Evolutionary conservation across 2,888 invertebrate species (phyloP).

Genomic region (Elaeidobius kamerunicus): DNA sequence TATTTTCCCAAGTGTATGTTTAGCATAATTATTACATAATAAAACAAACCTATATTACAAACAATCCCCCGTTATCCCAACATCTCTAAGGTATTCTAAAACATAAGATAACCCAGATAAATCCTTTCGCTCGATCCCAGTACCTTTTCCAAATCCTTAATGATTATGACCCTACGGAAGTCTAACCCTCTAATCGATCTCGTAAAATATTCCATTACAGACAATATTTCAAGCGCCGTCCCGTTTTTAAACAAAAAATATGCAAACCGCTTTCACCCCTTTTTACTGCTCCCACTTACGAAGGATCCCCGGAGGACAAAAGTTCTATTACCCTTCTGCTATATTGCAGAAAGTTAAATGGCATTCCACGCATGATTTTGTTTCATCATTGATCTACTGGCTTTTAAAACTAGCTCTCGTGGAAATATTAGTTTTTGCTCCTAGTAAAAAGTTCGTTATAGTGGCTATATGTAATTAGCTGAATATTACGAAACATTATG

Average conservation of each 20-base stretch:
- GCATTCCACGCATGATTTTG: slow-evolving; percentile 18
- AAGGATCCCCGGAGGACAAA: slow-evolving; percentile 17
- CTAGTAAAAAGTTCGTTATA: slow-evolving; percentile 4
- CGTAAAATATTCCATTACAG: slow-evolving; percentile 20
- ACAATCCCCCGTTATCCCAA: too few relatives aligned
- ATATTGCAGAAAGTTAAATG: slow-evolving; percentile 19
- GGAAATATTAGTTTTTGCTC: slow-evolving; percentile 5
- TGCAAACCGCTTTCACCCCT: slow-evolving; percentile 17
- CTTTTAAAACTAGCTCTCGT: slow-evolving; percentile 2
- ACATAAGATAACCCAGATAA: too few relatives aligned
- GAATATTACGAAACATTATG: too few relatives aligned
- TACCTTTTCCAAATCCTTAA: too few relatives aligned
- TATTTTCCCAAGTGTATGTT: too few relatives aligned
- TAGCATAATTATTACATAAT: too few relatives aligned
- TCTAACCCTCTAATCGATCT: not conserved
- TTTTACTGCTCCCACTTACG: slow-evolving; percentile 17
- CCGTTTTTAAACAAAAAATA: slow-evolving; percentile 19
- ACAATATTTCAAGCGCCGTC: slow-evolving; percentile 5
- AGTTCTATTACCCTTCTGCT: slow-evolving; percentile 15
- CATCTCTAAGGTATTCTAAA: too few relatives aligned
- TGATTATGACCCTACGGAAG: not conserved
- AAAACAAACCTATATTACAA: too few relatives aligned
- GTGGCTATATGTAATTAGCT: too few relatives aligned
- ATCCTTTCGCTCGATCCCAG: too few relatives aligned
- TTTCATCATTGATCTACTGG: slow-evolving; percentile 5